Conservation (phyloP, 2,113 vertebrate genomes). For the Desmodus rotundus region DNA sequence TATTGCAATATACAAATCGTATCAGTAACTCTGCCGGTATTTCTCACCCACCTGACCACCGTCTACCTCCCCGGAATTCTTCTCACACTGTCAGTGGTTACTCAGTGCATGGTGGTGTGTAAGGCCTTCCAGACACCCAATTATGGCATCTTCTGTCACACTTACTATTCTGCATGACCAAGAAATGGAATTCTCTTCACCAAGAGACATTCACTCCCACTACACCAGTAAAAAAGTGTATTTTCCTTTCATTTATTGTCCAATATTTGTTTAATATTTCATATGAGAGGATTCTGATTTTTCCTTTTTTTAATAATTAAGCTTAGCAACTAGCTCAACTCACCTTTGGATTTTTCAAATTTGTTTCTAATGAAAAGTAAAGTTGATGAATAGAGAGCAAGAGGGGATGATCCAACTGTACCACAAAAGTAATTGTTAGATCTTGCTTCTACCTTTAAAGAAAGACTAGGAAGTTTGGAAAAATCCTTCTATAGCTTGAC, state of each 20-base stretch:
- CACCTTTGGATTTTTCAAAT: not conserved
- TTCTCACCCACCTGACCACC: not conserved
- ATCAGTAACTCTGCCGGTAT: not conserved
- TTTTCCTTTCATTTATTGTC: not conserved
- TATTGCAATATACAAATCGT: not conserved
- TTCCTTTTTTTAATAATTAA: not conserved
- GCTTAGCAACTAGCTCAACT: not conserved
- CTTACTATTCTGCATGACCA: not conserved
- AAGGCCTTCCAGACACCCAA: not conserved
- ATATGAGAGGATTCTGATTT: not conserved
- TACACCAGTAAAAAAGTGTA: not conserved
- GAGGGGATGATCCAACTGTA: not conserved
- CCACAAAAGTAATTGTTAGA: conserved; percentile 46
- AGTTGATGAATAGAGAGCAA: conserved; percentile 17
- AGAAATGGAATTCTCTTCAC: not conserved
- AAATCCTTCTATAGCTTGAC: conserved; percentile 57
- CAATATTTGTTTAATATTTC: not conserved
- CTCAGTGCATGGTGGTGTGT: not conserved
- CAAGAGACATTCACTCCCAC: not conserved
- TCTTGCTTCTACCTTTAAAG: conserved; percentile 23
- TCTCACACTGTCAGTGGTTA: not conserved
- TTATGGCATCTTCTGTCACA: not conserved
- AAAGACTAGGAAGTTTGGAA: conserved; percentile 54
- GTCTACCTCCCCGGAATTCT: not conserved
- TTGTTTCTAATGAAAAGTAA: conserved; percentile 55